Evolutionary conservation across 2,797 vertebrate genomes (phyloP).

Genomic region (Allobates femoralis): DNA sequence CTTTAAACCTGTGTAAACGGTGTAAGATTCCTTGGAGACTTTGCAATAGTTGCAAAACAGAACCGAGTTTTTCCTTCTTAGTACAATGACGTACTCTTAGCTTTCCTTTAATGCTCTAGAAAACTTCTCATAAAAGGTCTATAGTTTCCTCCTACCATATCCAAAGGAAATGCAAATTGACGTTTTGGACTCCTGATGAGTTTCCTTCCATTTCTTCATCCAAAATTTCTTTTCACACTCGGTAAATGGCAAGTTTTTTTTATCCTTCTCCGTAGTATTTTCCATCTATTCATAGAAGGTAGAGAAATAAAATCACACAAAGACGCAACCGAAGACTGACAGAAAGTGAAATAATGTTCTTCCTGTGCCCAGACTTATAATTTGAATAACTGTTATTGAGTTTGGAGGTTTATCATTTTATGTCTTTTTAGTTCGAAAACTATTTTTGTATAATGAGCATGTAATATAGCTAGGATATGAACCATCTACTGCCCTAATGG

Average conservation of each 20-base stretch:
- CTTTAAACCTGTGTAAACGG: background rate
- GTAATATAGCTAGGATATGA: background rate
- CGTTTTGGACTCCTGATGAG: slow-evolving; percentile 45
- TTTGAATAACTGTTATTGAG: slow-evolving; percentile 19
- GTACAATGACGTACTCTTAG: background rate
- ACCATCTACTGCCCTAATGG: background rate
- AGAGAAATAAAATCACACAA: slow-evolving; percentile 11
- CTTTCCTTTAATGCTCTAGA: slow-evolving; percentile 33
- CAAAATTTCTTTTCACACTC: slow-evolving; percentile 45
- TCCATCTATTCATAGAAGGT: slow-evolving; percentile 49
- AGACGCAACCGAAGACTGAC: slow-evolving; percentile 10
- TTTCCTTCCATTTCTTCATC: slow-evolving; percentile 44
- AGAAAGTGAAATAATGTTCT: slow-evolving; percentile 19
- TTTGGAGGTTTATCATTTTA: slow-evolving; percentile 31
- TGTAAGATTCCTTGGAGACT: background rate
- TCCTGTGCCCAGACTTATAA: slow-evolving; percentile 14
- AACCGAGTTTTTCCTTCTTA: slow-evolving; percentile 10
- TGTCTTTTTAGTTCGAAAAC: background rate
- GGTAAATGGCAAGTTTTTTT: slow-evolving; percentile 37
- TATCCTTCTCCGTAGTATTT: slow-evolving; percentile 47
- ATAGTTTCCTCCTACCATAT: slow-evolving; percentile 47
- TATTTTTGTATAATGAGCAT: background rate
- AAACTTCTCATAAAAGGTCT: slow-evolving; percentile 28
- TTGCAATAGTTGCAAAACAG: background rate
- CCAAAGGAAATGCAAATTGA: slow-evolving; percentile 54